Percentiles rank a stretch among this genome's conserved stretches.
Evolutionary conservation across 2,888 invertebrate genomes (phyloP).

Genomic region (Lasius fuliginosus): DNA sequence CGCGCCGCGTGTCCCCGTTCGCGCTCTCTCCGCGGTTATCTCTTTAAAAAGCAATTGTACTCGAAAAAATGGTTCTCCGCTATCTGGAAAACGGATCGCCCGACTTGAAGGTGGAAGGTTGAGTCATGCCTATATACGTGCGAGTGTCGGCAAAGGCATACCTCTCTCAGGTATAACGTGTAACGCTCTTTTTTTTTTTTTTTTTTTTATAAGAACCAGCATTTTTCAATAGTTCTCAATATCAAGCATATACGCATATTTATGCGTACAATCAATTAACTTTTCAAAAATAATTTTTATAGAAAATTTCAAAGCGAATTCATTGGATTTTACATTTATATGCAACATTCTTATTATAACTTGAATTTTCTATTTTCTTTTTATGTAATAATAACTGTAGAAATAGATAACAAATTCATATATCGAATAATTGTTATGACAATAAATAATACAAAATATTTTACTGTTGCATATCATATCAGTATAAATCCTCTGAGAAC

Average conservation of each 20-base stretch:
- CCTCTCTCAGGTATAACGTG: not conserved
- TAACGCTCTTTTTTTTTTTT: conserved; percentile 6
- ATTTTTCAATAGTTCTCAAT: not conserved
- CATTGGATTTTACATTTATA: too few relatives aligned
- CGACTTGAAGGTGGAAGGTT: conserved; percentile 53
- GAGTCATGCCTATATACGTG: conserved; percentile 14
- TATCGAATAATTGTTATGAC: too few relatives aligned
- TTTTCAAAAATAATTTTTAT: too few relatives aligned
- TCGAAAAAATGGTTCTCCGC: conserved; percentile 75
- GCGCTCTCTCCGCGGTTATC: conserved; percentile 63
- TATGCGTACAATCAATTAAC: too few relatives aligned
- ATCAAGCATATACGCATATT: too few relatives aligned
- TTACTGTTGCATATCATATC: not conserved
- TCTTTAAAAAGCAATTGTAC: conserved; percentile 81
- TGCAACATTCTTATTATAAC: too few relatives aligned
- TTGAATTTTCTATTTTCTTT: too few relatives aligned
- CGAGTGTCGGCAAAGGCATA: conserved; percentile 2
- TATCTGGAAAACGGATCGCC: conserved; percentile 76
- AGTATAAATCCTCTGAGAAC: not conserved
- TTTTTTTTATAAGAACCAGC: not conserved
- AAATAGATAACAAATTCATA: too few relatives aligned
- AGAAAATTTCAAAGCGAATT: too few relatives aligned
- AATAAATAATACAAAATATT: too few relatives aligned
- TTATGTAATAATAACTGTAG: too few relatives aligned
- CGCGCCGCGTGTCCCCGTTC: conserved; percentile 50